Conservation (phyloP, 2,797 vertebrate genomes). For the Sebastes paucispinis region DNA sequence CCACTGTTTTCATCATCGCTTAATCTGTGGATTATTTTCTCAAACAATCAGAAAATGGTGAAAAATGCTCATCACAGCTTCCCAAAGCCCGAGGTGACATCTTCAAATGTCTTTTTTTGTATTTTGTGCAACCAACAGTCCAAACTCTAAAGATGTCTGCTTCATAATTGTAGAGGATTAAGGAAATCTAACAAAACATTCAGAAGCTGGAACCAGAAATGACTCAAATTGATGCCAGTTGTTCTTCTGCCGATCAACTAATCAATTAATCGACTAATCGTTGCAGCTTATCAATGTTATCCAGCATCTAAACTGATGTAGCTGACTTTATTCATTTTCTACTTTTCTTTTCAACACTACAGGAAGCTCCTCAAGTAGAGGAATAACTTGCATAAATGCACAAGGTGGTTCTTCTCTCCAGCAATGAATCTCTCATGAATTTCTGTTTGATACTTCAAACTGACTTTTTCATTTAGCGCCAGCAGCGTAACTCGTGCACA, state of each 20-base stretch:
- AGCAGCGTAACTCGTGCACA: background rate
- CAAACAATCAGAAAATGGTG: background rate
- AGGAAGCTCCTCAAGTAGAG: background rate
- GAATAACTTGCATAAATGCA: background rate
- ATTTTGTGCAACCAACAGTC: background rate
- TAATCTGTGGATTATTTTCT: background rate
- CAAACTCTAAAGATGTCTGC: background rate
- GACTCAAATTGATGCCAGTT: background rate
- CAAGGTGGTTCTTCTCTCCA: background rate
- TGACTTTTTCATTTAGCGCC: background rate
- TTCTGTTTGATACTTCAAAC: constrained; percentile 30
- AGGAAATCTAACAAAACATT: background rate
- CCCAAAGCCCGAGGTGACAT: background rate
- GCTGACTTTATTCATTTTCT: background rate
- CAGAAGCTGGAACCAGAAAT: background rate
- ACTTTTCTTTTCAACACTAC: background rate
- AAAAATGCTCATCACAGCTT: background rate
- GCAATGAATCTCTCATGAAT: constrained; percentile 7
- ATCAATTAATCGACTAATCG: background rate
- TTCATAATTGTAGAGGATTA: background rate
- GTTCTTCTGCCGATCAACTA: background rate
- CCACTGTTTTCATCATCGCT: background rate
- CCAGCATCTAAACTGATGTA: background rate
- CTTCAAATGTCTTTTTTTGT: background rate
- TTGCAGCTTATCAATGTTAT: background rate